Percentiles rank a stretch among this genome's conserved stretches.
phyloP scores from a whole-genome alignment of 1,140 invertebrate species.

The Popillia japonica region DNA sequence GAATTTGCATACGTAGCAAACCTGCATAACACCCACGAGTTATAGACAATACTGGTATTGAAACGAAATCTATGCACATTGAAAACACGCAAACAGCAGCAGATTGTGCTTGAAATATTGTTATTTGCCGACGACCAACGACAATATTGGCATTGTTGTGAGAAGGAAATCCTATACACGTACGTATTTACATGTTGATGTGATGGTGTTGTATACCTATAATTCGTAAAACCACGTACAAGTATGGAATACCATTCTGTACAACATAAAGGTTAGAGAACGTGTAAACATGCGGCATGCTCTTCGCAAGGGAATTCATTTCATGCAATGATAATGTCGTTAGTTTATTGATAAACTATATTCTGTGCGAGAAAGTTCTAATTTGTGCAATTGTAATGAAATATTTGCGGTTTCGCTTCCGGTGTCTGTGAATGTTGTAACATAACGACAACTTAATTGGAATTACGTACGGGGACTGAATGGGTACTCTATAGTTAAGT shows the following conservation, averaged over 20 bases:
- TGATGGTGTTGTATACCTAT: neutral
- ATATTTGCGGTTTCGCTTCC: neutral
- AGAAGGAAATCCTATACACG: neutral
- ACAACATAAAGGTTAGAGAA: neutral
- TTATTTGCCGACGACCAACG: neutral
- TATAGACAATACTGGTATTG: neutral
- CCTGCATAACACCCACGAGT: neutral
- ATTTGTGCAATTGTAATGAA: neutral
- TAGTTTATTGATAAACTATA: neutral
- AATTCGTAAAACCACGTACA: neutral
- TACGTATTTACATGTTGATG: conserved; percentile 9
- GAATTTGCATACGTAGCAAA: neutral
- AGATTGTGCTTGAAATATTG: conserved; percentile 3
- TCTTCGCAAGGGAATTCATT: neutral
- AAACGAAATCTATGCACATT: neutral
- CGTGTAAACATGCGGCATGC: neutral
- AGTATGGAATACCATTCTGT: neutral
- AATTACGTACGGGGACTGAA: neutral
- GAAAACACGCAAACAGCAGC: neutral
- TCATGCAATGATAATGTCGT: neutral
- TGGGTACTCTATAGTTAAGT: too few relatives aligned
- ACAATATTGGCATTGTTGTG: conserved; percentile 7
- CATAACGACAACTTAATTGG: neutral
- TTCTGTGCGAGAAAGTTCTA: neutral
- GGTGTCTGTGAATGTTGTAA: neutral